Evolutionary conservation across 2,113 vertebrate species (phyloP), one percentile per base, ranked within the genome.

Genomic region (Antechinus flavipes): DNA sequence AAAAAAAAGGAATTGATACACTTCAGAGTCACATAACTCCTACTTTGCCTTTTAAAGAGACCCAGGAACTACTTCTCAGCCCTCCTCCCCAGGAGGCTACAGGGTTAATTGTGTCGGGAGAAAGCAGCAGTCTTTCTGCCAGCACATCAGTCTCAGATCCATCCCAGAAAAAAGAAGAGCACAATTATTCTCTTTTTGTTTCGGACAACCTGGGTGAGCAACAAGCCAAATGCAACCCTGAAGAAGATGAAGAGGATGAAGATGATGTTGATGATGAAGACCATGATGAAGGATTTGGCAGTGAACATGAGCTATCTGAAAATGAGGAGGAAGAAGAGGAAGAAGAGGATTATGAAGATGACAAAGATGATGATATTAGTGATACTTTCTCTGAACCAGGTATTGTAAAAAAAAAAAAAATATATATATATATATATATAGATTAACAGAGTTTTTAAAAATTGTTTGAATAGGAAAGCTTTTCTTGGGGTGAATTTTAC

Each of bases 371-470:
- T 0, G 99, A 99, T 97, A 99, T 99, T 98, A 99, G 99, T 0
- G 99, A 99, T 46, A 99, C 99, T 24, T 99, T 99, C 98, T 99
- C 99, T 76, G 99, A 99, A 98, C 99, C 99, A 99, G 99, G 99
- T 99, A 99, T 25, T 46, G 58, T 89, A 56, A 50, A 95, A 61
- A 58, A n/a, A n/a, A n/a, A n/a, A n/a, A n/a, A n/a, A n/a, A n/a
- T n/a, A n/a, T n/a, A n/a, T n/a, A n/a, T n/a, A n/a, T n/a, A n/a
- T n/a, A 52, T 42, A 47, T 47, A 91, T 95, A 23, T 89, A 95
- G 46, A 50, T 53, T 93, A 89, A 50, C 95, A 90, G 55, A 89
- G 47, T 89, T 95, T 91, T 53, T 61, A 49, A 89, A 55, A 3
- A 90, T 96, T 0, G 95, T 54, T 93, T 61, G 91, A 96, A 91